Conservation (phyloP, 2,797 vertebrate genomes). For the Gymnocypris eckloni region DNA sequence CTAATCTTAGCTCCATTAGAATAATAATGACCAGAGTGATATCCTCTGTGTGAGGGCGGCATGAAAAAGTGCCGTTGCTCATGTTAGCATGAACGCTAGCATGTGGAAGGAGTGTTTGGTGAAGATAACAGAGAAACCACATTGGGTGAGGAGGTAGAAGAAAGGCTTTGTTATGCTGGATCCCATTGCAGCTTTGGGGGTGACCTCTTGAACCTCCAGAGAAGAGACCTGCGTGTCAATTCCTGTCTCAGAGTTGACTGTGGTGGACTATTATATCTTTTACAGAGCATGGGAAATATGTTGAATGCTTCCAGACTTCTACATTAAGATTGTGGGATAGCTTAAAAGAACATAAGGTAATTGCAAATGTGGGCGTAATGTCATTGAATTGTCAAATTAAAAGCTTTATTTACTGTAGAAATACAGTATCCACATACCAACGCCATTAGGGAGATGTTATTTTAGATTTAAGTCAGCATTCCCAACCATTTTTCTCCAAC, state of each 20-base stretch:
- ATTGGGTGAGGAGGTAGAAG: conserved; percentile 62
- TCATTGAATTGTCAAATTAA: background rate
- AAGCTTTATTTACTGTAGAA: conserved; percentile 9
- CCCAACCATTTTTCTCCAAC: background rate
- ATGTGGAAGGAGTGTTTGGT: conserved; percentile 70
- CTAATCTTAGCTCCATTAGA: conserved; percentile 66
- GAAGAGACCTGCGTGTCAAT: conserved; percentile 76
- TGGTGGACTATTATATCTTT: conserved; percentile 75
- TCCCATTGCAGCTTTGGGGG: conserved; percentile 74
- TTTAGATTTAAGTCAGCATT: conserved; percentile 5
- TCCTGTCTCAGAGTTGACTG: conserved; percentile 74
- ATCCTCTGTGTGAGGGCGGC: conserved; percentile 44
- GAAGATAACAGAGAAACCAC: conserved; percentile 69
- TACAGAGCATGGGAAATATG: conserved; percentile 72
- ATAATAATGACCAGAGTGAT: conserved; percentile 68
- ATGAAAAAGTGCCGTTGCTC: conserved; percentile 65
- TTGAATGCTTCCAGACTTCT: conserved; percentile 75
- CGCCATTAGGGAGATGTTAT: background rate
- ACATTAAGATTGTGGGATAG: conserved; percentile 73
- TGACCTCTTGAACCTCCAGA: conserved; percentile 68
- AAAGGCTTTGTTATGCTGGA: conserved; percentile 70
- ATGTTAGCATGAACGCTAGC: conserved; percentile 54
- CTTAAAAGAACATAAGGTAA: conserved; percentile 24
- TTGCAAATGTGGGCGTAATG: background rate
- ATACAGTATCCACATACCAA: background rate